These are phyloP conservation scores for Benthosema pterotum DNA, from an alignment of 2,797 vertebrate genomes.

Conservation along the genomic window DNA sequence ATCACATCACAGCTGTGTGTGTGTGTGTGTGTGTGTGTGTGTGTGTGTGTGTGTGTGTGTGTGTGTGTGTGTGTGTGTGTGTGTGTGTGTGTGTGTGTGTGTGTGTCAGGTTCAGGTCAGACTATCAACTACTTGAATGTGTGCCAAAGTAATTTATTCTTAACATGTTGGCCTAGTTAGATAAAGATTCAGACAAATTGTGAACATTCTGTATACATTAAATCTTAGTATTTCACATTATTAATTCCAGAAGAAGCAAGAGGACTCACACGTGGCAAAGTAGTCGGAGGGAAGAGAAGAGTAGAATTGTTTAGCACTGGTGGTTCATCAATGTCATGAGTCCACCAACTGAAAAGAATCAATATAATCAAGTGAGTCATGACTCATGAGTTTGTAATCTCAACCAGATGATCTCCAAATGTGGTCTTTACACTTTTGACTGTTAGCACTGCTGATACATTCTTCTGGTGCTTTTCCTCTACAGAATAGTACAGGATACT, in stretches of 20 bases:
- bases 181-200: no score
- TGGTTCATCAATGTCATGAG: constrained; percentile 9
- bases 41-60: no score
- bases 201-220: no score
- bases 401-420: constrained; percentile 20
- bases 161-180: no score
- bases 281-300: background rate
- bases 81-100: no score
- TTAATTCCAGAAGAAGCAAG: no score
- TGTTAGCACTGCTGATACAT: background rate
- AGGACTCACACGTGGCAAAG: constrained; percentile 12
- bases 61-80: no score
- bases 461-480: background rate
- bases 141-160: background rate
- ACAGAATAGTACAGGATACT: background rate
- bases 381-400: constrained; percentile 36
- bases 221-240: no score
- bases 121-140: no score
- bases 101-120: no score
- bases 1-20: no score
- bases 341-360: constrained; percentile 31
- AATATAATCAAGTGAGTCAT: constrained; percentile 35
- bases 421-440: constrained; percentile 11
- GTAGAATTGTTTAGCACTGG: background rate
- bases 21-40: no score